A percentile compares a stretch with the other conserved stretches of the same genome.
These are phyloP conservation scores for Temnothorax nylanderi DNA, from an alignment of 1,140 invertebrate species.

Conservation along the genomic window DNA sequence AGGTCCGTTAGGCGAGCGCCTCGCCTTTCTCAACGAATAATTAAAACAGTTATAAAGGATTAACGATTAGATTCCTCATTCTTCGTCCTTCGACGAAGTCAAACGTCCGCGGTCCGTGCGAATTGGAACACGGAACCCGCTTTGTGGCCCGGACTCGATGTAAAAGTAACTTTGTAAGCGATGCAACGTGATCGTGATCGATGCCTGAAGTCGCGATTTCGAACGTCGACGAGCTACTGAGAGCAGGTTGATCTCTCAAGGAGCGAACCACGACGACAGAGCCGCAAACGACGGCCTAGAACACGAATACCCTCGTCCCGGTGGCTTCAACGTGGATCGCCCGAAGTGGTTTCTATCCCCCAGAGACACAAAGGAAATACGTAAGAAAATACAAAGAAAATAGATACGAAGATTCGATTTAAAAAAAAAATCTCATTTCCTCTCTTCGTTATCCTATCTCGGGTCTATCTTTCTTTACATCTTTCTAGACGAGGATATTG, in stretches of 20 bases:
- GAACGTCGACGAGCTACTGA: conserved; percentile 33
- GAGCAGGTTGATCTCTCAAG: not conserved
- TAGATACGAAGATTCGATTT: no score
- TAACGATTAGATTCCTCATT: not conserved
- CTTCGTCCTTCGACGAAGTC: not conserved
- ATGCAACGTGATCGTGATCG: not conserved
- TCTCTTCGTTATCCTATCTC: not conserved
- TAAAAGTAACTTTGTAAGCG: not conserved
- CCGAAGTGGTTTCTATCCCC: not conserved
- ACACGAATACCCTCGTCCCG: conserved; percentile 2
- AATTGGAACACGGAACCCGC: not conserved
- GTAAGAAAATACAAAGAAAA: not conserved
- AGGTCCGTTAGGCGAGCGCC: not conserved
- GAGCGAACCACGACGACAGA: not conserved
- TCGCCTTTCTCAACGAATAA: not conserved
- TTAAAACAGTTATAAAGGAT: not conserved
- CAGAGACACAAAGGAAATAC: no score
- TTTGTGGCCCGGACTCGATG: not conserved
- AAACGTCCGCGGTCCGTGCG: not conserved
- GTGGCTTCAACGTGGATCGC: not conserved
- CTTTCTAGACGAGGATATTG: not conserved
- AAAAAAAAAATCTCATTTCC: not conserved
- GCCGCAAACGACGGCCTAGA: not conserved
- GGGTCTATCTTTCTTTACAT: not conserved
- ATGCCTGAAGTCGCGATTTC: conserved; percentile 15